These are phyloP conservation scores for Theocolax elegans DNA, from an alignment of 1,140 invertebrate species.

Conservation along the genomic window DNA sequence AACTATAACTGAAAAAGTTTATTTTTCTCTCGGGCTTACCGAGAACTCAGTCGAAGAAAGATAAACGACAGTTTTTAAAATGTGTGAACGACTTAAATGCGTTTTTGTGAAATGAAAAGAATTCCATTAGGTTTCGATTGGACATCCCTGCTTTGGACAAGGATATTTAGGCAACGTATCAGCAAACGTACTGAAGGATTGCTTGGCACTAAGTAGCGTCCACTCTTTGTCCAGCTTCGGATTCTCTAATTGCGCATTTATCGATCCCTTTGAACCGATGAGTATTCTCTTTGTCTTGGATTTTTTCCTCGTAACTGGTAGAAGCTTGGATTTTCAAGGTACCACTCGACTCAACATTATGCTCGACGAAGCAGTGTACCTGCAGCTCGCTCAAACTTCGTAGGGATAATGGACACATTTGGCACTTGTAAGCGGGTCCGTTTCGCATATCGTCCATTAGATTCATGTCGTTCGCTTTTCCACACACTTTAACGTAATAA, in stretches of 20 bases:
- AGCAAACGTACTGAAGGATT: not conserved
- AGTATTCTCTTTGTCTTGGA: slow-evolving; percentile 19
- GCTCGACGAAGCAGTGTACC: slow-evolving; percentile 61
- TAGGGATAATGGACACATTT: slow-evolving; percentile 54
- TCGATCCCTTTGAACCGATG: not conserved
- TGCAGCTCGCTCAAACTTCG: slow-evolving; percentile 57
- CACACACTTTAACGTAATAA: not conserved
- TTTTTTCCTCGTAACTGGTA: not conserved
- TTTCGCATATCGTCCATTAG: not conserved
- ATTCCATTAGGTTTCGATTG: no score
- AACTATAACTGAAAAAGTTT: not conserved
- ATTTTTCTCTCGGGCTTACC: not conserved
- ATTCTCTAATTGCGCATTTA: slow-evolving; percentile 19
- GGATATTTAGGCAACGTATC: not conserved
- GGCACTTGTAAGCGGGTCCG: slow-evolving; percentile 52
- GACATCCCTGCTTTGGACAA: not conserved
- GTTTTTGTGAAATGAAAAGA: not conserved
- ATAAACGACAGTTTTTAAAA: not conserved
- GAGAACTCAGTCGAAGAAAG: not conserved
- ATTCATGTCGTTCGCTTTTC: slow-evolving; percentile 5
- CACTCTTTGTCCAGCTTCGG: slow-evolving; percentile 21
- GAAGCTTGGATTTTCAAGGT: not conserved
- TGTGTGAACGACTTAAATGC: not conserved
- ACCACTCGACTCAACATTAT: slow-evolving; percentile 51
- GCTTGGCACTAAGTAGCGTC: slow-evolving; percentile 52